phyloP scores from a whole-genome alignment of 2,797 vertebrate species.

The Lophius americanus region DNA sequence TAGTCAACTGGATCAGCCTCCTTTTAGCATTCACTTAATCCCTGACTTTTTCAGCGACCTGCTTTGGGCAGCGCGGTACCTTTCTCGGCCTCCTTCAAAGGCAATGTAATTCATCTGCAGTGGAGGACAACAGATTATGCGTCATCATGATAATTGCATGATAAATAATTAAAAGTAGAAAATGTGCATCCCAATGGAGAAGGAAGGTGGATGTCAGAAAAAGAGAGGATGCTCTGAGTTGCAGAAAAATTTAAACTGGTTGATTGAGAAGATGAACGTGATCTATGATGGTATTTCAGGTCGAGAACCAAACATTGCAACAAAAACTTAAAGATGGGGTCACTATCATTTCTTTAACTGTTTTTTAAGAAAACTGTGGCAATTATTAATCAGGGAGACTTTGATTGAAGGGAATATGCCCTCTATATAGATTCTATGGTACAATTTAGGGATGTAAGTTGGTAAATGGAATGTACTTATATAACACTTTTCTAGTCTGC shows the following conservation, averaged over 20 bases:
- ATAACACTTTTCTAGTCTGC: too few species aligned
- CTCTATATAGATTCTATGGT: too few species aligned
- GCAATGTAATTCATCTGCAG: constrained; percentile 12
- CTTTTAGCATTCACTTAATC: constrained; percentile 43
- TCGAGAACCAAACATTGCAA: constrained; percentile 7
- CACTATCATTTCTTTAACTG: constrained; percentile 25
- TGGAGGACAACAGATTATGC: constrained; percentile 1
- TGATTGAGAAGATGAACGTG: constrained; percentile 23
- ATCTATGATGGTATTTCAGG: constrained; percentile 29
- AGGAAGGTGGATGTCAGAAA: too few species aligned
- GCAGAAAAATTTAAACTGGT: constrained; percentile 21
- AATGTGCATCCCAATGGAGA: constrained; percentile 4
- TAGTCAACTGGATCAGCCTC: constrained; percentile 40
- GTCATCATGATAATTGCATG: constrained; percentile 10
- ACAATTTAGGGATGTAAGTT: too few species aligned
- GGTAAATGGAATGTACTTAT: too few species aligned
- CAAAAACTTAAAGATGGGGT: neutral
- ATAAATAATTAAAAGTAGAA: constrained; percentile 16
- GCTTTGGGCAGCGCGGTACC: constrained; percentile 18
- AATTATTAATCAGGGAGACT: too few species aligned
- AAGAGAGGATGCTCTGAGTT: constrained; percentile 19
- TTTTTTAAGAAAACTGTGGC: too few species aligned
- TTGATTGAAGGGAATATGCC: too few species aligned
- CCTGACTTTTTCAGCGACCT: constrained; percentile 19
- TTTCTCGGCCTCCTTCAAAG: constrained; percentile 37